Evolutionary conservation across 2,113 vertebrate genomes (phyloP).

Genomic region (Taxidea taxus): DNA sequence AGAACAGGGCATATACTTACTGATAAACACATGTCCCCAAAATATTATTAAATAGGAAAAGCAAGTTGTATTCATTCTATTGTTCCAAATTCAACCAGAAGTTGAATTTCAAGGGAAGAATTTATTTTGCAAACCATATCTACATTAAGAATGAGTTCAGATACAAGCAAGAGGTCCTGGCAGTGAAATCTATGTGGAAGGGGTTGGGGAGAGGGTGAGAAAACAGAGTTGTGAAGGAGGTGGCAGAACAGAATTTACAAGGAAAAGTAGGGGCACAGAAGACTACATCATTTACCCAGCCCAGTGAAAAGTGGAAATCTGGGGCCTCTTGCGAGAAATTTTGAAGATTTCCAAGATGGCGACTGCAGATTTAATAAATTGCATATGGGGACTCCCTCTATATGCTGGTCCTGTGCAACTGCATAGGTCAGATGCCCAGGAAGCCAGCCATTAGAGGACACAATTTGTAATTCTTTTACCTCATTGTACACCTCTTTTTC

Average conservation of each 20-base stretch:
- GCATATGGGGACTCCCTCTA: accelerated
- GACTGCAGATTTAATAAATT: not conserved
- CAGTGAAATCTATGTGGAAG: not conserved
- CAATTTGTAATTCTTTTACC: not conserved
- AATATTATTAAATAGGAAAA: slow-evolving; percentile 7
- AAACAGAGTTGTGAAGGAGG: not conserved
- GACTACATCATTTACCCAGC: not conserved
- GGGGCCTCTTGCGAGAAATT: not conserved
- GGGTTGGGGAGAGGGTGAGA: not conserved
- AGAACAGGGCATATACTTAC: not conserved
- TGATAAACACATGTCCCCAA: not conserved
- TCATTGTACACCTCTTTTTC: not conserved
- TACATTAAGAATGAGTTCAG: not conserved
- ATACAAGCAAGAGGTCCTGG: not conserved
- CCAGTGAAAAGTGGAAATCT: not conserved
- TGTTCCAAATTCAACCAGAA: not conserved
- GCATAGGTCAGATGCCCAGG: not conserved
- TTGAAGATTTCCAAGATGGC: not conserved
- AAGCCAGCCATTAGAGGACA: not conserved
- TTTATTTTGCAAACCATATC: not conserved
- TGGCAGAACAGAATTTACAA: not conserved
- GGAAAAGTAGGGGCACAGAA: not conserved
- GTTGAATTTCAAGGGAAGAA: not conserved
- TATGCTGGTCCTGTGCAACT: not conserved
- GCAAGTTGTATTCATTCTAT: not conserved